Conservation (phyloP, 35 echinoderm and acorn worm species). For the Ptychodera flava region DNA sequence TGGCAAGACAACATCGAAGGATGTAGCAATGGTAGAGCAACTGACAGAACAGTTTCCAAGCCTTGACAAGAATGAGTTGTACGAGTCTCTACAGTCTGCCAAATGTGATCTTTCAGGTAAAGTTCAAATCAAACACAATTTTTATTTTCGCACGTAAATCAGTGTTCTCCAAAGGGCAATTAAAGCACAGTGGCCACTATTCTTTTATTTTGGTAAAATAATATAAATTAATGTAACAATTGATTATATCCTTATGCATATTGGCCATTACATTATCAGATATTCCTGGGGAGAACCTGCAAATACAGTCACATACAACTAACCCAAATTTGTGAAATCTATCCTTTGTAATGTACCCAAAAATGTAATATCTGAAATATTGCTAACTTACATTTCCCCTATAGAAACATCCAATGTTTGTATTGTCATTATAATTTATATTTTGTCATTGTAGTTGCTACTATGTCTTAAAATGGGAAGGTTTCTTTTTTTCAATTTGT, state of each 20-base stretch:
- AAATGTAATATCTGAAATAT: too few relatives aligned
- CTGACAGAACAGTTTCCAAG: slow-evolving; percentile 42
- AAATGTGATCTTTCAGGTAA: slow-evolving; percentile 94
- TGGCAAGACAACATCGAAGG: slow-evolving; percentile 55
- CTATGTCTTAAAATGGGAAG: too few relatives aligned
- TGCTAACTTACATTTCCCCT: too few relatives aligned
- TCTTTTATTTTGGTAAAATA: too few relatives aligned
- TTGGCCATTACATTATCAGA: background rate
- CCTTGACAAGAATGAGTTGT: slow-evolving; percentile 47
- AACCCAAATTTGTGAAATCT: background rate
- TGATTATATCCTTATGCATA: background rate
- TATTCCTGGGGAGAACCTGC: background rate
- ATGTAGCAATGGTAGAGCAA: slow-evolving; percentile 44
- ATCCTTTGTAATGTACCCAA: background rate
- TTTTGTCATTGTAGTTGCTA: too few relatives aligned
- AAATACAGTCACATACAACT: background rate
- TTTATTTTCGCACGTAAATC: slow-evolving; percentile 3
- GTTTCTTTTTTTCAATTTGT: too few relatives aligned
- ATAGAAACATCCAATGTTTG: too few relatives aligned
- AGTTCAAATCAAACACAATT: slow-evolving; percentile 5
- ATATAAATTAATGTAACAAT: background rate
- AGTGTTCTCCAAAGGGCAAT: background rate
- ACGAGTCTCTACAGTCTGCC: slow-evolving; percentile 42
- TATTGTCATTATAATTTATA: too few relatives aligned
- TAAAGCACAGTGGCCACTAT: too few relatives aligned